Base-by-base conservation (phyloP, 1,140 invertebrate species). In the Listronotus oregonensis region DNA sequence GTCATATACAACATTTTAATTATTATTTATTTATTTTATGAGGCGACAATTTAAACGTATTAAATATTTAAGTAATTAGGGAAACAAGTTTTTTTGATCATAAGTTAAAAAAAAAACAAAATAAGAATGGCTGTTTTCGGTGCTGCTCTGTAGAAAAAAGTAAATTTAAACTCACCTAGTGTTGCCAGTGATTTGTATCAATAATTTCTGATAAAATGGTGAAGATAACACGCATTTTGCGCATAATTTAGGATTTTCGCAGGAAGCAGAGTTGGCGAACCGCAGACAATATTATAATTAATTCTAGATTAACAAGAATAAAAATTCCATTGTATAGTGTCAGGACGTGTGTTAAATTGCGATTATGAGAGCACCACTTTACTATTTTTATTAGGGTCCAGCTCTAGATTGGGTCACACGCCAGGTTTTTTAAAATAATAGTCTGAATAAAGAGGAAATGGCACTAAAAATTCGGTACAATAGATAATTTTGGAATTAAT, bases 201-300 rank as follows among this genome's bases (percentile, higher is more conserved):
- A 52, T 52, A 52, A n/a, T 37, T n/a, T 17, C n/a, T n/a, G 50
- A 52, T 52, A 34, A 52, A 49, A 52, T 14, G 10, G 15, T 10
- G 31, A 7, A 52, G 50, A 52, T 52, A 52, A 52, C 31, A 39
- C 50, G 34, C 50, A 39, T 37, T 52, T 52, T 52, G 27, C 34
- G 17, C 50, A 52, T 52, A 52, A 52, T 39, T 50, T 50, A 52
- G 50, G 34, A 8, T 52, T 52, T 52, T 52, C n/a, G 50, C 60
- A 63, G 60, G 51, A 63, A 55, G 18, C 51, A 18, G 37, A 63
- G 18, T 63, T 63, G 60, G 49, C 39, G 51, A 63, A 63, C 60
- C 60, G 60, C 60, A 54, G 37, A 59, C 31, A 40, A 61, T 50
- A 34, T 47, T 52, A 39, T 34, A 17, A 52, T 52, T 37, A 52